A percentile compares a stretch with the other conserved stretches of the same genome.
Conservation (phyloP, 1,140 invertebrate species). For the Prorops nasuta region DNA sequence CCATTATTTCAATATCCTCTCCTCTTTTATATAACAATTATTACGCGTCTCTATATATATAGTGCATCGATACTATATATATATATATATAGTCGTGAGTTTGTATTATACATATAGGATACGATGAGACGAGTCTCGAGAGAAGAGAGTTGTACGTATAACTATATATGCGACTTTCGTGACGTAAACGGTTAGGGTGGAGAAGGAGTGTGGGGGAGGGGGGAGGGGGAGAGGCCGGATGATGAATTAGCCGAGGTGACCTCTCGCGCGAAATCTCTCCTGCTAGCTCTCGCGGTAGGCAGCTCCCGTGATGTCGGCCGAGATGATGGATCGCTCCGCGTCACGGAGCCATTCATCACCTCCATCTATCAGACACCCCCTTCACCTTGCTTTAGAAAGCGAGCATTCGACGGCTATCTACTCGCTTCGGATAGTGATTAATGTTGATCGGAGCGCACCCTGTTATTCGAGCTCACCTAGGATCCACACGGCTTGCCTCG, state of each 20-base stretch:
- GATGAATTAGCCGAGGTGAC: constrained; percentile 54
- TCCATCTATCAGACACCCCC: constrained; percentile 54
- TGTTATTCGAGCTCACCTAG: constrained; percentile 42
- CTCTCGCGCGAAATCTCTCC: constrained; percentile 52
- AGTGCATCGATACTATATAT: too few species aligned
- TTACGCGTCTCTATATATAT: too few species aligned
- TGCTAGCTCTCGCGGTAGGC: constrained; percentile 44
- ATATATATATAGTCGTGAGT: too few species aligned
- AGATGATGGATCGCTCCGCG: constrained; percentile 53
- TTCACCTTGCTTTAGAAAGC: constrained; percentile 53
- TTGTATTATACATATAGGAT: too few species aligned
- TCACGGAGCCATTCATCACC: constrained; percentile 57
- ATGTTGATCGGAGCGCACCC: constrained; percentile 52
- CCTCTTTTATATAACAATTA: too few species aligned
- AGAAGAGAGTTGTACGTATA: too few species aligned
- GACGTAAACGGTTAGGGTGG: background rate
- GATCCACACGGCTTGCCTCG: too few species aligned
- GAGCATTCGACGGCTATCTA: constrained; percentile 54
- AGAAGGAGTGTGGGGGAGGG: constrained; percentile 15
- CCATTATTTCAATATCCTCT: too few species aligned
- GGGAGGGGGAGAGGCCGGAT: constrained; percentile 34
- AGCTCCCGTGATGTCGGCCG: constrained; percentile 48
- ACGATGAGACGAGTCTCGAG: too few species aligned
- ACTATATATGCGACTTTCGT: background rate
- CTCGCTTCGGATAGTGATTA: constrained; percentile 54